Base-by-base conservation (phyloP, 2,888 invertebrate genomes). In the Macrostomum cliftonense region DNA sequence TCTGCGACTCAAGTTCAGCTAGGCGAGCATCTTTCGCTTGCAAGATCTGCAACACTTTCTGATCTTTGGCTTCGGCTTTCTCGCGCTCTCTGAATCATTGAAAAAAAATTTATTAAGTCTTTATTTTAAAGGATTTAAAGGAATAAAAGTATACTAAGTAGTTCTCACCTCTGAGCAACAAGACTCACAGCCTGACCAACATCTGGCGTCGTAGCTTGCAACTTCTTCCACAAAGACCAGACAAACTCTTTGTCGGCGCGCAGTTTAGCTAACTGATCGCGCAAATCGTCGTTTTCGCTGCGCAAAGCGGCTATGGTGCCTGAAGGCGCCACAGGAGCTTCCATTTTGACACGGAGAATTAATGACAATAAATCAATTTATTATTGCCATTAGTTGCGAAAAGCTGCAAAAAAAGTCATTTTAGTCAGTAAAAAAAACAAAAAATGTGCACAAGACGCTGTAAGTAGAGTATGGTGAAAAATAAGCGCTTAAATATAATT, bases 211-310 rank as follows among this genome's bases (percentile, higher is more conserved):
- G 68, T 61, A 0, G 65, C 64, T 50, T 69, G 68, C 7, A 69
- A 55, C 21, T 64, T 60, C 52, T 68, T 67, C 68, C 68, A 69
- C 48, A 69, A 54, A 11, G 69, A 67, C 68, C 68, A 69, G 1
- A 69, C 68, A 65, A 69, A 69, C 47, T 69, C 68, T 54, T 69
- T 69, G 55, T 69, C 69, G 50, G 64, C 62, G 66, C 68, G 53
- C 4, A 57, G 13, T 28, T 28, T 28, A 7, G 28, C 28, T 28
- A 28, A 9, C 28, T 28, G 28, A 28, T 28, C 28, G 28, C 28
- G 28, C 4, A 28, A 9, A 9, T 28, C 28, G 28, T 28, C 28
- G 28, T 28, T 28, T 28, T 28, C 28, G 28, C 28, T 28, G 28
- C 28, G 28, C 28, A 28, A 28, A 7, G 28, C 28, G 5, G 28